Evolutionary conservation across 1,140 invertebrate genomes (phyloP).

Genomic region (Pemphigus obesinymphae): DNA sequence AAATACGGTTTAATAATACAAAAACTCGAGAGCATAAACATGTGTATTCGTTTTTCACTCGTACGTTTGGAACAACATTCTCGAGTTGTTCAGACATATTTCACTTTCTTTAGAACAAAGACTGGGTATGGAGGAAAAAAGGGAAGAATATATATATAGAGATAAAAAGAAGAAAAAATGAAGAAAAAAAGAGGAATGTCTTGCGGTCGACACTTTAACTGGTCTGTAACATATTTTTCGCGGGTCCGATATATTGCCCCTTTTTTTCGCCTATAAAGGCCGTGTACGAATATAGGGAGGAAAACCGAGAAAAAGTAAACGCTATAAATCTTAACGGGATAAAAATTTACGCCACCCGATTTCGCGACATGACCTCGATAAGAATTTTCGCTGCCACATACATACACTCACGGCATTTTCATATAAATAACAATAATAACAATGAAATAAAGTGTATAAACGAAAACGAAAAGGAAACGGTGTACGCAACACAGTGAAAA

Average conservation of each 20-base stretch:
- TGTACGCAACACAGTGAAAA: constrained; percentile 17
- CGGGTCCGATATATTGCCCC: constrained; percentile 14
- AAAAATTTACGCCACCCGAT: constrained; percentile 38
- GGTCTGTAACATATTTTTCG: constrained; percentile 35
- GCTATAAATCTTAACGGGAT: constrained; percentile 33
- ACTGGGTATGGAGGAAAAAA: too few species aligned
- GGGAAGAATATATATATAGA: background rate
- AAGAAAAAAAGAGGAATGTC: constrained; percentile 23
- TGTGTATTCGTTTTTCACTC: background rate
- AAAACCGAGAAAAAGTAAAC: constrained; percentile 20
- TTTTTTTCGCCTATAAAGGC: background rate
- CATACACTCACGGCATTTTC: constrained; percentile 20
- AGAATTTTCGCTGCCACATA: constrained; percentile 36
- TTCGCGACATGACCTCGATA: constrained; percentile 37
- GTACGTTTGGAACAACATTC: background rate
- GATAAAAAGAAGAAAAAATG: constrained; percentile 17
- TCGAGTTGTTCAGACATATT: background rate
- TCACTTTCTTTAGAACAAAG: constrained; percentile 30
- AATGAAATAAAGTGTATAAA: constrained; percentile 30
- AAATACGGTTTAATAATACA: constrained; percentile 7
- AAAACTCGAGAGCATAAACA: background rate
- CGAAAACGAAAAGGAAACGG: constrained; percentile 12
- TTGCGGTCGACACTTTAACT: constrained; percentile 40
- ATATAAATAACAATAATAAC: constrained; percentile 41
- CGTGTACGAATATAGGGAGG: background rate